Percentiles rank a stretch among this genome's conserved stretches.
phyloP scores from a whole-genome alignment of 2,888 invertebrate genomes.

The Eurytoma adleriae region DNA sequence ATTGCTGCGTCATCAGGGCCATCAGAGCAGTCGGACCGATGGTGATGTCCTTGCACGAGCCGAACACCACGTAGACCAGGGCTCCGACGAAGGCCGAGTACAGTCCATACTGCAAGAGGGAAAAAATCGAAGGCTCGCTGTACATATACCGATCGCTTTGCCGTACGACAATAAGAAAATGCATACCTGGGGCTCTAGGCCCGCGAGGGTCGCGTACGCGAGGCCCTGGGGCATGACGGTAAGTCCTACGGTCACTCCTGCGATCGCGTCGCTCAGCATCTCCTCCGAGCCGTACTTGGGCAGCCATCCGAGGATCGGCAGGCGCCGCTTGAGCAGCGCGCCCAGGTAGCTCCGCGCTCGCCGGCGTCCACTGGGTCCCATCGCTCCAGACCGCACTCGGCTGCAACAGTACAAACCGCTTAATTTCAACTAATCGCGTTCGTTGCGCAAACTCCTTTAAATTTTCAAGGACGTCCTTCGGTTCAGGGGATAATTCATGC shows the following conservation, averaged over 20 bases:
- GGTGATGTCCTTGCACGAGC: conserved; percentile 91
- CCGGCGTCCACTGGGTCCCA: conserved; percentile 53
- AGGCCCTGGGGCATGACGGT: conserved; percentile 95
- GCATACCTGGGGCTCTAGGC: conserved; percentile 88
- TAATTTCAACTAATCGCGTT: too few species aligned
- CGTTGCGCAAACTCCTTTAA: too few species aligned
- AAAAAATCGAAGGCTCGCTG: background rate
- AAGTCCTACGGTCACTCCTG: conserved; percentile 94
- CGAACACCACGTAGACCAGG: conserved; percentile 92
- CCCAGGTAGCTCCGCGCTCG: conserved; percentile 57
- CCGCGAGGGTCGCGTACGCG: conserved; percentile 93
- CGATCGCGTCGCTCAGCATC: conserved; percentile 90
- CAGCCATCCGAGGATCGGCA: conserved; percentile 86
- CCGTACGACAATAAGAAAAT: background rate
- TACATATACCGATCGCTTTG: too few species aligned
- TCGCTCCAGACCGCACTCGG: background rate
- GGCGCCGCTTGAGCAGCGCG: conserved; percentile 74
- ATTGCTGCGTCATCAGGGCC: conserved; percentile 92
- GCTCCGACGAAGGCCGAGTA: conserved; percentile 97
- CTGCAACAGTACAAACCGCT: too few species aligned
- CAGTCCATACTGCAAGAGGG: conserved; percentile 86
- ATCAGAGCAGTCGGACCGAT: conserved; percentile 96
- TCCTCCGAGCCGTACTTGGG: conserved; percentile 86
- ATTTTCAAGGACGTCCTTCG: too few species aligned
- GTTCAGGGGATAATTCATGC: too few species aligned